A percentile compares a stretch with the other conserved stretches of the same genome.
phyloP scores from a whole-genome alignment of 1,140 invertebrate genomes.

The Drosophila willistoni region DNA sequence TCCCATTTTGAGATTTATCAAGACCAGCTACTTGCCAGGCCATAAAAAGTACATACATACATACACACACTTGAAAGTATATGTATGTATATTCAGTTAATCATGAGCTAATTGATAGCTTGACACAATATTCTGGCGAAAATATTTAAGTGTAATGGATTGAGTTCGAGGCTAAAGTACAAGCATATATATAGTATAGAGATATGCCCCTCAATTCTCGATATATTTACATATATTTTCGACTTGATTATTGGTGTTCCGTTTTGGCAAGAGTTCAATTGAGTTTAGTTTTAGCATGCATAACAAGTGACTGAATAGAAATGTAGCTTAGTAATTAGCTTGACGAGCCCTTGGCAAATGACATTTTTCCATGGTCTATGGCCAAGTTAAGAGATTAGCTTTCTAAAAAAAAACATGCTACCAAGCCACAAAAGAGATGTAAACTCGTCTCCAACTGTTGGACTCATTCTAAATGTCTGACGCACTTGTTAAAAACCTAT shows the following conservation, averaged over 20 bases:
- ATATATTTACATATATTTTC: neutral
- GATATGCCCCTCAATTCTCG: slow-evolving; percentile 41
- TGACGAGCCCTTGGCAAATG: slow-evolving; percentile 6
- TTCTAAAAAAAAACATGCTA: neutral
- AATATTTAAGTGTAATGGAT: slow-evolving; percentile 53
- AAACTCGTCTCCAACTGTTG: too few relatives aligned
- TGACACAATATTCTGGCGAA: slow-evolving; percentile 55
- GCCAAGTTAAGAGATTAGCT: neutral
- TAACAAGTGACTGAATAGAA: slow-evolving; percentile 2
- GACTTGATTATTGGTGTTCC: slow-evolving; percentile 4
- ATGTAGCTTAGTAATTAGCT: slow-evolving; percentile 20
- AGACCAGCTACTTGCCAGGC: slow-evolving; percentile 29
- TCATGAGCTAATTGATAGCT: slow-evolving; percentile 40
- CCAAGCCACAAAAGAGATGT: neutral
- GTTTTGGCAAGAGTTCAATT: slow-evolving; percentile 16
- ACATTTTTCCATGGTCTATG: slow-evolving; percentile 3
- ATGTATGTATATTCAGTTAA: slow-evolving; percentile 19
- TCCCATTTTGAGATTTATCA: neutral
- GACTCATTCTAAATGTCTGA: too few relatives aligned
- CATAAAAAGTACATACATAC: slow-evolving; percentile 13
- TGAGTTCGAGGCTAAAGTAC: slow-evolving; percentile 47
- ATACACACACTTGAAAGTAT: neutral
- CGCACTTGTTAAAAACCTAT: too few relatives aligned
- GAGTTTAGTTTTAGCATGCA: slow-evolving; percentile 13
- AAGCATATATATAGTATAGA: slow-evolving; percentile 22